These are phyloP conservation scores for Xenops minutus DNA, from an alignment of 2,797 vertebrate genomes.

Conservation along the genomic window DNA sequence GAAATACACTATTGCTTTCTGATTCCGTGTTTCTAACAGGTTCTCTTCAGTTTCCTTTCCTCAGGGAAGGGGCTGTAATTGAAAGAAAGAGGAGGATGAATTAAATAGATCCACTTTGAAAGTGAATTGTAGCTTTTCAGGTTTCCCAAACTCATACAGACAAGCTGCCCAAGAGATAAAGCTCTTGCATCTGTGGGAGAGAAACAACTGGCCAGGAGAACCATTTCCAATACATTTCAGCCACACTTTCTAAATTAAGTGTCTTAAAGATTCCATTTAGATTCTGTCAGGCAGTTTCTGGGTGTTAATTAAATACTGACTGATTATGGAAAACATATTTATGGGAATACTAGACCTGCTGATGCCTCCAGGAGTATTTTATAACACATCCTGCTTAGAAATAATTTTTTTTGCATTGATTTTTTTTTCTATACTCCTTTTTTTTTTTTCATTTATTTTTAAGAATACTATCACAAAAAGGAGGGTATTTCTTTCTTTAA, in stretches of 20 bases:
- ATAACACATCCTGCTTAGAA: background rate
- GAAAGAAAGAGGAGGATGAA: background rate
- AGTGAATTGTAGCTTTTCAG: background rate
- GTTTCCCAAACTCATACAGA: background rate
- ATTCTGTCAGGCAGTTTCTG: slow-evolving; percentile 42
- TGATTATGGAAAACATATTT: slow-evolving; percentile 51
- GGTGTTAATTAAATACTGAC: slow-evolving; percentile 48
- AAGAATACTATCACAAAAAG: background rate
- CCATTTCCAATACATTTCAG: background rate
- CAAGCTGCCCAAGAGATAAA: background rate
- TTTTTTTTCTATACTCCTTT: background rate
- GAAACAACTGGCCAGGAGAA: background rate
- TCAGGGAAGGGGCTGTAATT: background rate
- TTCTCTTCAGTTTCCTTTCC: background rate
- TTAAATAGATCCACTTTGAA: background rate
- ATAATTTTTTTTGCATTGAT: background rate
- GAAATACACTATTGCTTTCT: background rate
- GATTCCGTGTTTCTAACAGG: background rate
- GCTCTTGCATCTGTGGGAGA: background rate
- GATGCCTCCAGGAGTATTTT: slow-evolving; percentile 26
- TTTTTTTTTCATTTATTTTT: background rate
- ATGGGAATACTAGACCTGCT: slow-evolving; percentile 24
- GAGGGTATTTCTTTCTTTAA: background rate
- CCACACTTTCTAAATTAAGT: slow-evolving; percentile 26
- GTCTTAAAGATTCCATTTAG: slow-evolving; percentile 60